phyloP scores from a whole-genome alignment of 2,888 invertebrate species.

The Steinernema hermaphroditum region DNA sequence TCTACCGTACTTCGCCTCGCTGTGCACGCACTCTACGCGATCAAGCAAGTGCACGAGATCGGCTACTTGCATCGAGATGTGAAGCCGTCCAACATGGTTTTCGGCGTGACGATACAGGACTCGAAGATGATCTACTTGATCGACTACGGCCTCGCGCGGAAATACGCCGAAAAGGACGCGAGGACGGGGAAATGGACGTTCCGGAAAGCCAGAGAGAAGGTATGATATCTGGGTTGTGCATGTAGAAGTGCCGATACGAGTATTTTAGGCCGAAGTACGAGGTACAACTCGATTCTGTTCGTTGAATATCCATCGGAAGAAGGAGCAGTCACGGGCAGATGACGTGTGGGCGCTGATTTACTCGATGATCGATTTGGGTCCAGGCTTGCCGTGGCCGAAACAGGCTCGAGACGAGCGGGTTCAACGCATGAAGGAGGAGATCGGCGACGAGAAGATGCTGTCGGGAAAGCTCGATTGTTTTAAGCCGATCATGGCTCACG shows the following conservation, averaged over 20 bases:
- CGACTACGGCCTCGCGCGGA: constrained; percentile 13
- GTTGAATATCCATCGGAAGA: constrained; percentile 3
- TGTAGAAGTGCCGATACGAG: too few species aligned
- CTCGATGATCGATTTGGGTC: constrained; percentile 22
- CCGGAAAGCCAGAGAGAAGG: constrained; percentile 16
- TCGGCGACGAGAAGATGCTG: constrained; percentile 16
- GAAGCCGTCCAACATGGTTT: constrained; percentile 17
- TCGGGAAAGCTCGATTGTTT: constrained; percentile 10
- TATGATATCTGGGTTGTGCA: background rate
- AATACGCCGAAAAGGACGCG: constrained; percentile 19
- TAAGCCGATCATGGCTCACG: constrained; percentile 5
- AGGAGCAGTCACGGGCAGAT: constrained; percentile 19
- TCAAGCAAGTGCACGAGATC: constrained; percentile 24
- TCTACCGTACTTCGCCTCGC: constrained; percentile 15
- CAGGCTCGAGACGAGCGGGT: background rate
- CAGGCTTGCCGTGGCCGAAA: constrained; percentile 12
- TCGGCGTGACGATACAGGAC: constrained; percentile 3
- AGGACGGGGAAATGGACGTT: constrained; percentile 11
- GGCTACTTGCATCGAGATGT: constrained; percentile 8
- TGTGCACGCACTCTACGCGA: constrained; percentile 14
- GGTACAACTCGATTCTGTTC: constrained; percentile 11
- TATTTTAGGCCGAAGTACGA: constrained; percentile 15
- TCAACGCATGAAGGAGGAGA: constrained; percentile 7
- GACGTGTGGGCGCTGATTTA: constrained; percentile 19
- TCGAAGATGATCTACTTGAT: constrained; percentile 21